Conservation (phyloP, 2,113 vertebrate species). For the Scolopax mira region DNA sequence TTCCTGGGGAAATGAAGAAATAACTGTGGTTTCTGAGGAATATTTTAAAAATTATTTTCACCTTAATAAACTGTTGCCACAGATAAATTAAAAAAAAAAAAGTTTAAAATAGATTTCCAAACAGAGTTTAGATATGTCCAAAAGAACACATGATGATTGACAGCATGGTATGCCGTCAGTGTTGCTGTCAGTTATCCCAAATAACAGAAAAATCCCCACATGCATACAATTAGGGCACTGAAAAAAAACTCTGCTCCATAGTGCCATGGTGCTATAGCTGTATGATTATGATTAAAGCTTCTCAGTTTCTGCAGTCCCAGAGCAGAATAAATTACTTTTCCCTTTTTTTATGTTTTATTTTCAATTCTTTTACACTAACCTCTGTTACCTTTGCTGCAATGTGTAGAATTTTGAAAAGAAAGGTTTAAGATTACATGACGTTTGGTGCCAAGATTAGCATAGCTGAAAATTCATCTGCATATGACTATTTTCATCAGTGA, state of each 20-base stretch:
- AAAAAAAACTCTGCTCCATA: background rate
- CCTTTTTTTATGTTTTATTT: background rate
- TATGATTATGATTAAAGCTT: background rate
- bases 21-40: background rate
- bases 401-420: slow-evolving; percentile 12
- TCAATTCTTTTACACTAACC: background rate
- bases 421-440: background rate
- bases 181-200: background rate
- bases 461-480: background rate
- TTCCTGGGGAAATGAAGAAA: slow-evolving; percentile 5
- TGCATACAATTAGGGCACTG: background rate
- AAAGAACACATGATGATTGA: background rate
- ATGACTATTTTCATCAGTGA: background rate
- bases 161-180: background rate
- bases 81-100: background rate
- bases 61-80: background rate
- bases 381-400: background rate
- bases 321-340: slow-evolving; percentile 7
- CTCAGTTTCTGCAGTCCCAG: background rate
- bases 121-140: background rate
- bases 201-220: background rate
- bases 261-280: background rate
- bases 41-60: background rate
- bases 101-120: background rate
- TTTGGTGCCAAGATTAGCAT: background rate